Evolutionary conservation across 2,113 vertebrate genomes (phyloP), one percentile per base, ranked within the genome.

Genomic region (Excalfactoria chinensis): DNA sequence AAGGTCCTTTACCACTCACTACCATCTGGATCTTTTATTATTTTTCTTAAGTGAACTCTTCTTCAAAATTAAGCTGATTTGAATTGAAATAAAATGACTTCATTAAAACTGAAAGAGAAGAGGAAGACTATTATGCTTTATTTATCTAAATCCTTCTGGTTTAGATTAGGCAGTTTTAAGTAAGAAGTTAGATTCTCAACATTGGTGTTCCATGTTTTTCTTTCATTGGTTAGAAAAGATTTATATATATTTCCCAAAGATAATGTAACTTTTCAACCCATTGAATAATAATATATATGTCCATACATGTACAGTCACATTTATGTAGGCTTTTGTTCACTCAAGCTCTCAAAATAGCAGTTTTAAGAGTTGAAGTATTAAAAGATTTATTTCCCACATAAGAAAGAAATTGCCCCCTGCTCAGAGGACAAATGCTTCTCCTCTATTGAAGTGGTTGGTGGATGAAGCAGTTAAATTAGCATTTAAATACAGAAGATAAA

Each of bases 321-420:
- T 2, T 43, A 9, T 3, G 0, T 73, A 32, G 51, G 20, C 17
- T 70, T 90, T 88, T 77, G 32, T 59, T 56, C 0, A 0, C 21
- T 59, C 0, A 0, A 6, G 9, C 58, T 5, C 6, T 44, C 28
- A 46, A 58, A 64, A 44, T 21, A 28, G 3, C 18, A 7, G 35
- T 88, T 93, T 73, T 53, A 68, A 53, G 56, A 28, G 22, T 43
- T 67, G 35, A 66, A 53, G 51, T 23, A 23, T 43, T 67, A 35
- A 62, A 73, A 84, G n/a, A 4, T 46, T 21, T 20, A 11, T 5
- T 73, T 67, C 77, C 26, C 11, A 18, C 6, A 1, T 46, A 32
- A 63, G 25, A 88, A 73, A 62, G 2, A 40, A 58, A n/a, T 20
- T 58, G 32, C 30, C 8, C 53, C 32, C 17, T 56, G 53, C 19